Conservation (phyloP, 2,113 vertebrate species). For the Ophthalmolycus amberensis region DNA sequence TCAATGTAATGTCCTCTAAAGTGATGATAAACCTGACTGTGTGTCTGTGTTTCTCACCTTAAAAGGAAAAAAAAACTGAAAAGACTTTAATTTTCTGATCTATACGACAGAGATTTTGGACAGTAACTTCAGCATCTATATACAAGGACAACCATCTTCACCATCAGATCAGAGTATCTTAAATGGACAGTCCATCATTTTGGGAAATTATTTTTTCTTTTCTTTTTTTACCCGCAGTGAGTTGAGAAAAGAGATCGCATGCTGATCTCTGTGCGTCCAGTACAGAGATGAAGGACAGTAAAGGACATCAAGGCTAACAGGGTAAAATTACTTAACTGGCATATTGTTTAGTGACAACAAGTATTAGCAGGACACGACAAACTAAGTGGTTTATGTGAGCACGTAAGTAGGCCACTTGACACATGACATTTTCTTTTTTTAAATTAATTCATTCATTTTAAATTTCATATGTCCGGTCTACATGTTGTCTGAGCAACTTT, state of each 20-base stretch:
- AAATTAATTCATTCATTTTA: background rate
- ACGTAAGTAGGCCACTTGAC: background rate
- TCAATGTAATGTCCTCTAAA: no score
- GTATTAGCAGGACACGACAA: background rate
- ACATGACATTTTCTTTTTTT: background rate
- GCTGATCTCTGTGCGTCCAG: background rate
- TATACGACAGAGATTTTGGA: conserved; percentile 3
- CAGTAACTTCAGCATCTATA: background rate
- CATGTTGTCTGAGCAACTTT: background rate
- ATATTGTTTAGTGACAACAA: background rate
- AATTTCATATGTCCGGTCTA: background rate
- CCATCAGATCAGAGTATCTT: background rate
- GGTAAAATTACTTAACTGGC: background rate
- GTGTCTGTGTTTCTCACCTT: background rate
- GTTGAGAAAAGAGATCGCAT: background rate
- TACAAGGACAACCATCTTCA: background rate
- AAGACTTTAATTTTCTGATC: background rate
- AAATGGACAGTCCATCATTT: background rate
- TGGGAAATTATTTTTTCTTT: background rate
- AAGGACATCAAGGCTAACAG: background rate
- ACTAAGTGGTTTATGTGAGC: background rate
- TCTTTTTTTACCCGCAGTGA: background rate
- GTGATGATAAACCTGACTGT: no score
- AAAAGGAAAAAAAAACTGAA: background rate
- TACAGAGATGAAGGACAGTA: background rate